Base-by-base conservation (phyloP, 2,888 invertebrate species). In the Rhyacophila evoluta region DNA sequence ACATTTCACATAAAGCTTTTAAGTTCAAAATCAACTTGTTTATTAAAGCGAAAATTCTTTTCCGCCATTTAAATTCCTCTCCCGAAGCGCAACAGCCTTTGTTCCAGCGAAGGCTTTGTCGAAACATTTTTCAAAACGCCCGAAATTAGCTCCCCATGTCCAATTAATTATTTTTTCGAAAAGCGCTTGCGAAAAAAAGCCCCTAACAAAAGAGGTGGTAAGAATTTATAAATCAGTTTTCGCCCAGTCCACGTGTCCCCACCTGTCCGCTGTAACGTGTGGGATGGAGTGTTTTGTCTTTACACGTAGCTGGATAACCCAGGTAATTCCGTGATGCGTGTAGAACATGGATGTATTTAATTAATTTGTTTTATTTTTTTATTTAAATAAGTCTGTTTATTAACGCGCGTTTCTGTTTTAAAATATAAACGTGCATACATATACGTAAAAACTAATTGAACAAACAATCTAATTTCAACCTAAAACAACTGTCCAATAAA, bases 161-260 rank as follows among this genome's bases (percentile, higher is more conserved):
- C 55, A 55, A 55, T 55, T 55, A 55, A 55, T 55, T 55, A 55
- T 55, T 55, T 55, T 33, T 33, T 25, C 8, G 55, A 8, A 55
- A 41, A 55, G 19, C 8, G 25, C 1, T 33, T 6, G 29, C 29
- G 29, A 6, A 10, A 55, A 55, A 55, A 19, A 19, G 15, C 55
- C 19, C 55, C 25, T 15, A 19, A 55, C 55, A 55, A 55, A 55
- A 55, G 55, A 55, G 55, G 55, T 55, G 55, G 55, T 1, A 55
- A 55, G 55, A 55, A 55, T 55, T 25, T 55, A 55, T 55, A 55
- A 55, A 55, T 55, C 55, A 55, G 55, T 25, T 55, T 33, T 19
- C 55, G 1, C 19, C 55, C 25, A 19, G 19, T 55, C 25, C 55
- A 55, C 55, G 55, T 55, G 55, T 41, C 15, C 6, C 15, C 6